phyloP scores from a whole-genome alignment of 2,113 vertebrate genomes.

The Notiomystis cincta region DNA sequence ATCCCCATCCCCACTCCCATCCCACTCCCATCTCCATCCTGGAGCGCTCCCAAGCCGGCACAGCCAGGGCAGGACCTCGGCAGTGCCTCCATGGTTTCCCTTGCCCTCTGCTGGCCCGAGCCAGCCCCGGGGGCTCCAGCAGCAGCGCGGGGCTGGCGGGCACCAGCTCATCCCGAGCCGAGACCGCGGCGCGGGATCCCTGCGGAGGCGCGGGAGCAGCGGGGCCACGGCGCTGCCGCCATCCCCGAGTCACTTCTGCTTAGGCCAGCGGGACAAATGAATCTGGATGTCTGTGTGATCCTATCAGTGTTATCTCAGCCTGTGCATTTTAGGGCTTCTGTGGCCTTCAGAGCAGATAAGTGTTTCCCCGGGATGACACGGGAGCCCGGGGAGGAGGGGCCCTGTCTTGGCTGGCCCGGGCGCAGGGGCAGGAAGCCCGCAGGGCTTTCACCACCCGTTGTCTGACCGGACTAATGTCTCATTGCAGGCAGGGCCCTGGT shows the following conservation, averaged over 20 bases:
- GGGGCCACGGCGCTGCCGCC: not conserved
- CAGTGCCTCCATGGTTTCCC: accelerated
- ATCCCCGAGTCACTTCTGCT: not conserved
- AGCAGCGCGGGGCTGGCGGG: accelerated
- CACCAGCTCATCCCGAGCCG: not conserved
- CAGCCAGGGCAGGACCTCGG: accelerated
- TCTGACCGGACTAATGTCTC: not conserved
- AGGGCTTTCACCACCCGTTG: not conserved
- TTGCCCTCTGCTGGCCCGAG: accelerated
- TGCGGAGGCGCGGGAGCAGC: not conserved
- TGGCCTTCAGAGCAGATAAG: constrained; percentile 42
- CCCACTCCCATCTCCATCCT: not conserved
- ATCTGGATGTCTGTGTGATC: constrained; percentile 44
- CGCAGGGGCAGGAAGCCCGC: not conserved
- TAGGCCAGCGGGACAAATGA: not conserved
- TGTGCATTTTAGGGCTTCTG: not conserved
- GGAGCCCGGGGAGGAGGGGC: not conserved
- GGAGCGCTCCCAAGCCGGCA: not conserved
- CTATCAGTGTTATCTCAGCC: not conserved
- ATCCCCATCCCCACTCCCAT: too few relatives aligned
- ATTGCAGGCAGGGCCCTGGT: accelerated
- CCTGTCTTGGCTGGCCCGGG: not conserved
- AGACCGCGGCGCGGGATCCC: not conserved
- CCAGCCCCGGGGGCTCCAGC: accelerated
- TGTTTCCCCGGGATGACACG: not conserved